phyloP scores from a whole-genome alignment of 2,888 invertebrate species.

The Chalcosyrphus nemorum region DNA sequence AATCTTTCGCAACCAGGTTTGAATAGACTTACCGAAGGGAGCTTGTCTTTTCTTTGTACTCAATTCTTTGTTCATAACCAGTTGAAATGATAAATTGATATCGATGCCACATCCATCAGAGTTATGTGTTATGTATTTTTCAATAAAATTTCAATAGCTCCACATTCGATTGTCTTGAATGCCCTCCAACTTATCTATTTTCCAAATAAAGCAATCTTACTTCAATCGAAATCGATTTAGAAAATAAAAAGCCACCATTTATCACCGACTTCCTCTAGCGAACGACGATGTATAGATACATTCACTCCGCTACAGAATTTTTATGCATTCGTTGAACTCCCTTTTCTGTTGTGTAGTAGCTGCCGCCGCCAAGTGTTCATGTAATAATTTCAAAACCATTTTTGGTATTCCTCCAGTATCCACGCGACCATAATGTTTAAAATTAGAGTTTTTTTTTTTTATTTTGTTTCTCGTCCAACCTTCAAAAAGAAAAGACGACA shows the following conservation, averaged over 20 bases:
- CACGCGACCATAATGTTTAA: constrained; percentile 52
- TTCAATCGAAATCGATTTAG: constrained; percentile 32
- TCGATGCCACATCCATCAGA: not conserved
- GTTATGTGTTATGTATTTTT: not conserved
- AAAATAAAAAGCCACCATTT: not conserved
- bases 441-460: constrained; percentile 51
- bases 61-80: not conserved
- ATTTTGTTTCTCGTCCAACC: not conserved
- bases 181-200: not conserved
- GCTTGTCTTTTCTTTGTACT: not conserved
- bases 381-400: constrained; percentile 22
- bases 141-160: not conserved
- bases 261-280: not conserved
- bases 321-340: constrained; percentile 55
- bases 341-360: not conserved
- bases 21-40: no score
- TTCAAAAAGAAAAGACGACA: not conserved
- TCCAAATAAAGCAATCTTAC: not conserved
- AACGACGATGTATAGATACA: not conserved
- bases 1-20: no score
- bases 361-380: not conserved
- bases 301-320: constrained; percentile 27
- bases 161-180: not conserved
- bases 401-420: constrained; percentile 28
- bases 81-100: not conserved